Evolutionary conservation across 2,797 vertebrate genomes (phyloP), one percentile per base, ranked within the genome.

Genomic region (Diplodus puntazzo): DNA sequence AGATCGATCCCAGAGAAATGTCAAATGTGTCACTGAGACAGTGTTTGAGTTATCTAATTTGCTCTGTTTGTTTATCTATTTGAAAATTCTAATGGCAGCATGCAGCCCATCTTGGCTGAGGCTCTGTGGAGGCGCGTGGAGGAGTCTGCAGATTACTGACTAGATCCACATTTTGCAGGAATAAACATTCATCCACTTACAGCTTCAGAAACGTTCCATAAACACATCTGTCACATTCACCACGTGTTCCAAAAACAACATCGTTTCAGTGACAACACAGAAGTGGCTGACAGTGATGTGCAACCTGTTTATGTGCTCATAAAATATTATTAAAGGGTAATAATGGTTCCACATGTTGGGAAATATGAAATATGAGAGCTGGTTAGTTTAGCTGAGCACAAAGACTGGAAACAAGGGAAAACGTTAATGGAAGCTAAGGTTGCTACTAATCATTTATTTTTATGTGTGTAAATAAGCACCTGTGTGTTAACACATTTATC

Each of bases 11-110:
- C 18, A 48, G 34, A 14, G 46, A 79, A 81, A 83, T 75, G 80
- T 69, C 78, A 77, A 62, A 69, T 14, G 39, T 66, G 73, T 73
- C 77, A 77, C 63, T 0, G 3, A 81, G 59, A 55, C 59, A 20
- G 11, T 20, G 42, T 69, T 77, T 23, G 18, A 69, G 46, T 77
- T 61, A 73, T 80, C 55, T 65, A 14, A 75, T 82, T 75, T 57
- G 67, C 23, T 77, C 69, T 66, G 59, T 82, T 80, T 77, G 69
- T 82, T 72, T 54, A 25, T 71, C 18, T 57, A 17, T 82, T 74
- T 61, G 49, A 23, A 67, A 49, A 73, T 71, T 53, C 21, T 34
- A 46, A 81, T 55, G 18, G 55, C 67, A 76, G 58, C 65, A 12
- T 59, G 54, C 14, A 39, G 71, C 52, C 49, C 34, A 11, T 73